Evolutionary conservation across 2,113 vertebrate genomes (phyloP), one percentile per base, ranked within the genome.

Genomic region (Hemiscyllium ocellatum): DNA sequence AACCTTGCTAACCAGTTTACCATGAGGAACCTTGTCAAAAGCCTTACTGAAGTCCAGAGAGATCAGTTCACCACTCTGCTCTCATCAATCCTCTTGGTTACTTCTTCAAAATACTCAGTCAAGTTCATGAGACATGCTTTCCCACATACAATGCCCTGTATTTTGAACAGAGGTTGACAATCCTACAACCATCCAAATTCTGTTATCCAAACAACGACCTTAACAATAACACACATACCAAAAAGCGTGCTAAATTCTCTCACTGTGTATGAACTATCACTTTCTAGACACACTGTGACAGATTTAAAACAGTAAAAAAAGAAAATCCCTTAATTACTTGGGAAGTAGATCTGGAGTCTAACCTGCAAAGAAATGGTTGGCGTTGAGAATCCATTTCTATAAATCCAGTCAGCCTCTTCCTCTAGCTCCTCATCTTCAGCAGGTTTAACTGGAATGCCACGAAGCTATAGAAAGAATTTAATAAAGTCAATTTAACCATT

Each of bases 361-460:
- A 99, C 99, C 99, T 99, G 99, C 96, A 99, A 98, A 96, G 99
- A 99, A 96, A 99, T 99, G 68, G 99, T 99, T 52, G 98, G 99
- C 1, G 98, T 99, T 0, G 99, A 99, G 97, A 99, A 99, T 0
- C 99, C 99, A 22, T 99, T 99, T 96, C 99, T 98, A 87, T 99
- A 99, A 97, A 99, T 99, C 99, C 99, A 99, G 96, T 99, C 99
- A 24, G 99, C 98, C 97, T 99, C 99, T n/a, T 99, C 99, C 96
- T 99, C 99, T 93, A 99, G 97, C 96, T 99, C 99, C 50, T 99
- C 98, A 95, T 99, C 99, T 97, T 99, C 99, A 96, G 99, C 99
- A 4, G 96, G 98, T 96, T 99, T 99, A 95, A 99, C 98, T 0
- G 98, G 98, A 95, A 99, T 99, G 87, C 98, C 97, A 86, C 99